These are phyloP conservation scores for Stenodera caucasica DNA, from an alignment of 2,888 invertebrate species.

Conservation along the genomic window DNA sequence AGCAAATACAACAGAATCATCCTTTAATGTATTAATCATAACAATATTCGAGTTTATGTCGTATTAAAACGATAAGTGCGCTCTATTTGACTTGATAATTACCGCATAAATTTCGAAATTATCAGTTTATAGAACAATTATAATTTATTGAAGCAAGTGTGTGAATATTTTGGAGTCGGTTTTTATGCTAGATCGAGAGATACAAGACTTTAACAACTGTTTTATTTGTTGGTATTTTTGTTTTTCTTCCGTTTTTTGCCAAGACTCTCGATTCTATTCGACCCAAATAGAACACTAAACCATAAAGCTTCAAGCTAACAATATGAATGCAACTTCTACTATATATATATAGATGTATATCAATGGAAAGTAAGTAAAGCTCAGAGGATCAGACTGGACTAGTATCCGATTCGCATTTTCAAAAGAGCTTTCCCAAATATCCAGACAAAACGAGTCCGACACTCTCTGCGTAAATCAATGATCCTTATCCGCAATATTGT, in stretches of 20 bases:
- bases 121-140: too few species aligned
- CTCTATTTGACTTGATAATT: too few species aligned
- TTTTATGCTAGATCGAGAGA: too few species aligned
- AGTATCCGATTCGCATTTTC: slow-evolving; percentile 2
- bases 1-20: too few species aligned
- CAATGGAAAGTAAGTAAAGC: not conserved
- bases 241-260: too few species aligned
- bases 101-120: too few species aligned
- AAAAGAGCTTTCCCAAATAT: not conserved
- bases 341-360: not conserved
- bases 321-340: not conserved
- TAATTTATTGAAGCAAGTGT: too few species aligned
- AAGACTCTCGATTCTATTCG: not conserved
- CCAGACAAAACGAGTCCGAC: not conserved
- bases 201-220: not conserved
- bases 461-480: not conserved
- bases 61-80: too few species aligned
- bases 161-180: too few species aligned
- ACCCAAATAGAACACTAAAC: not conserved
- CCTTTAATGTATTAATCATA: too few species aligned
- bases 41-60: too few species aligned
- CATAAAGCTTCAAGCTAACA: not conserved
- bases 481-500: too few species aligned
- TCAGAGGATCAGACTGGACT: not conserved
- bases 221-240: not conserved